phyloP scores from a whole-genome alignment of 2,797 vertebrate species.

The Cebuella pygmaea region DNA sequence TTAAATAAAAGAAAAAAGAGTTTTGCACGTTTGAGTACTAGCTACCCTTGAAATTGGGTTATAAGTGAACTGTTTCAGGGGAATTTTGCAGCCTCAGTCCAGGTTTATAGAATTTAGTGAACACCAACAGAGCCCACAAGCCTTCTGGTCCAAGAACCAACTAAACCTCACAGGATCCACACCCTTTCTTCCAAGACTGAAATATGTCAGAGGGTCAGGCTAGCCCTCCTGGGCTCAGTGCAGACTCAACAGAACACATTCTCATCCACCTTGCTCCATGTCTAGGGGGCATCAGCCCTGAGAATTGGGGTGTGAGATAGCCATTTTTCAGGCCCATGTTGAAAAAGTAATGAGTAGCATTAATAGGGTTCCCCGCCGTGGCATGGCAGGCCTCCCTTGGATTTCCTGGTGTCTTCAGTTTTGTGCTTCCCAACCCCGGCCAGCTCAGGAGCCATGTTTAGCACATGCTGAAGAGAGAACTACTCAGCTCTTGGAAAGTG shows the following conservation, averaged over 20 bases:
- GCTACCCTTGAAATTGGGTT: not conserved
- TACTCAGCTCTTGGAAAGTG: constrained; percentile 64
- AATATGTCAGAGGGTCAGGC: not conserved
- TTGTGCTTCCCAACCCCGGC: not conserved
- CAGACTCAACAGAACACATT: not conserved
- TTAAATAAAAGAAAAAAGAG: not conserved
- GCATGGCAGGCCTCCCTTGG: not conserved
- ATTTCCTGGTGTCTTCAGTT: not conserved
- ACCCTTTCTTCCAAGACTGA: not conserved
- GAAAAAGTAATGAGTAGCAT: not conserved
- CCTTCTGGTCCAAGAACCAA: not conserved
- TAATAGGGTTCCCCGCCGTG: not conserved
- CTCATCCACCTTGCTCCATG: not conserved
- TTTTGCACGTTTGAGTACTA: not conserved
- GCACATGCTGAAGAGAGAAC: constrained; percentile 50
- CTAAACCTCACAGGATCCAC: not conserved
- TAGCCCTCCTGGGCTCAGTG: not conserved
- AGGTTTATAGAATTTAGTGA: not conserved
- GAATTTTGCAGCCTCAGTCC: not conserved
- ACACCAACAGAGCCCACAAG: not conserved
- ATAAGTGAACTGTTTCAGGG: not conserved
- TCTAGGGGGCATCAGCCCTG: not conserved
- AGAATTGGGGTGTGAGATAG: not conserved
- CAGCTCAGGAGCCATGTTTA: constrained; percentile 27
- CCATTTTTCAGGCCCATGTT: not conserved